Evolutionary conservation across 2,888 invertebrate species (phyloP), one percentile per base, ranked within the genome.

Genomic region (Dasypogon diadema): DNA sequence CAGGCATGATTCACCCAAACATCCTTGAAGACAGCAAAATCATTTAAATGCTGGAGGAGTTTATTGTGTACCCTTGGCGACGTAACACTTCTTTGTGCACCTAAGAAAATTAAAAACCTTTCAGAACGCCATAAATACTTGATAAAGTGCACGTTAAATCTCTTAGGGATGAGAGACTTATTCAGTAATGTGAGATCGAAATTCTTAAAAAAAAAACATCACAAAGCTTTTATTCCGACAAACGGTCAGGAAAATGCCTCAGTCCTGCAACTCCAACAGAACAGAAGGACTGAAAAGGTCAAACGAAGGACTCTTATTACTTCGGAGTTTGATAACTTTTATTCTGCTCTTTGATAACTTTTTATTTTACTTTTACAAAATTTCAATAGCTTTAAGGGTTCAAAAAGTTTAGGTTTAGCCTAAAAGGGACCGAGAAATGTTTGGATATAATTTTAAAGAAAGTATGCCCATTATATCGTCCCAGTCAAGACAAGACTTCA

Each of bases 121-220:
- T 70, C 70, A 70, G 56, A 70, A 54, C 12, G 70, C 46, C 16
- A 70, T 70, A 70, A 70, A 70, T 70, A 70, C 30, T 70, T 70
- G 51, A 70, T 70, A 70, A 70, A 70, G 70, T 70, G 70, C 70
- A 70, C 70, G 54, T 54, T 70, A 70, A 70, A 70, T 70, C 51
- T 54, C 70, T 70, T 54, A 70, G 34, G 30, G 26, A n/a, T 12
- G 70, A 70, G n/a, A 34, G 34, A 70, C 22, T 70, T 54, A 54
- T 70, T 70, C 70, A 70, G 54, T 54, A 70, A 54, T 70, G 51
- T 70, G 18, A 70, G 70, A 70, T 70, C 54, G 70, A 70, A 70
- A 54, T 54, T 70, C 51, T 34, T 30, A 12, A 56, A 70, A 51
- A 51, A 46, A 51, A 70, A 70, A 70, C 70, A 54, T 70, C 70